A percentile compares a stretch with the other conserved stretches of the same genome.
These are phyloP conservation scores for Schrankia costaestrigalis DNA, from an alignment of 2,888 invertebrate species.

Conservation along the genomic window DNA sequence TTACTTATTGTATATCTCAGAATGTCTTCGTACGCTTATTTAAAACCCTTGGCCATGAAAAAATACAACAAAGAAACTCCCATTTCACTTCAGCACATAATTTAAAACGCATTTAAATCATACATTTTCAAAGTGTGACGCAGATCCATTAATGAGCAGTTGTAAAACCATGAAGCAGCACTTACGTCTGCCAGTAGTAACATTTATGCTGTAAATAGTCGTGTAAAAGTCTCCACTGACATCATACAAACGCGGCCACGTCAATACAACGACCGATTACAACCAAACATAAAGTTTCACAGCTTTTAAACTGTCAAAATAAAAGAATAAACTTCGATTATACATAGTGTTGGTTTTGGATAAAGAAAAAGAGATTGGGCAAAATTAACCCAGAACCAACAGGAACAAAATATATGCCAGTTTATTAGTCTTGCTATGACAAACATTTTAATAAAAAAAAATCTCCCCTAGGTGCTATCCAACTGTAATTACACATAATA, in stretches of 20 bases:
- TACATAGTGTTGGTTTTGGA: constrained; percentile 7
- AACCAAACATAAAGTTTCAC: constrained; percentile 6
- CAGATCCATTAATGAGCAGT: constrained; percentile 5
- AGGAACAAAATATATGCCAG: too few relatives aligned
- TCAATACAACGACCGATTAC: constrained; percentile 7
- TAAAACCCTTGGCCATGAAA: too few relatives aligned
- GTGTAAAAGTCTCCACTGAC: constrained; percentile 8
- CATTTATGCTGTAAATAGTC: constrained; percentile 7
- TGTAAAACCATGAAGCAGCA: constrained; percentile 8
- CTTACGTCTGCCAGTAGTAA: constrained; percentile 3
- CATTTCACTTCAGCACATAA: too few relatives aligned
- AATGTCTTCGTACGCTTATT: too few relatives aligned
- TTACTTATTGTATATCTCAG: too few relatives aligned
- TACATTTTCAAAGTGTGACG: constrained; percentile 2
- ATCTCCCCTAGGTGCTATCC: too few relatives aligned
- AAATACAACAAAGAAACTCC: too few relatives aligned
- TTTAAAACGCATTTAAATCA: neutral
- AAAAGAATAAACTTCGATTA: constrained; percentile 14
- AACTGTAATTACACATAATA: too few relatives aligned
- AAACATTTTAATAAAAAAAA: too few relatives aligned
- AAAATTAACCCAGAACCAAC: too few relatives aligned
- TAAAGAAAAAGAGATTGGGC: neutral
- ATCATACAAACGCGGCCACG: constrained; percentile 8
- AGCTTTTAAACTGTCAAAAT: constrained; percentile 29
- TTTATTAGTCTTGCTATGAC: too few relatives aligned